These are phyloP conservation scores for Lates calcarifer DNA, from an alignment of 2,113 vertebrate genomes.

Conservation along the genomic window DNA sequence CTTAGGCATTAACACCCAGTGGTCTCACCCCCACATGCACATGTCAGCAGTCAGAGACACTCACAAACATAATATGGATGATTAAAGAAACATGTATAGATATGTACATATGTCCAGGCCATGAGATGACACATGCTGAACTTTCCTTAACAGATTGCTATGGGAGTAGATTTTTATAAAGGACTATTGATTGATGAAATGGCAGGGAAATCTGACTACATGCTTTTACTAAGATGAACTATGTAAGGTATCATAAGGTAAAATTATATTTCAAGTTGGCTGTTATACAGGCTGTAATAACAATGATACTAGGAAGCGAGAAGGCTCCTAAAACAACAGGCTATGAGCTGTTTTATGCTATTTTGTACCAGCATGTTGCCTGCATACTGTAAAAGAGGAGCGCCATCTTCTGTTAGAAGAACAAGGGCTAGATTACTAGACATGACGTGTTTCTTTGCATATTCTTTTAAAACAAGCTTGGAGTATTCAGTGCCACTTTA, in stretches of 20 bases:
- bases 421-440: neutral
- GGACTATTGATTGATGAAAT: neutral
- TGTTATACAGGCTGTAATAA: neutral
- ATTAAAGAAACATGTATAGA: neutral
- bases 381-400: constrained; percentile 19
- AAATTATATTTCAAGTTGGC: neutral
- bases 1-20: constrained; percentile 11
- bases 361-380: neutral
- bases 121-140: neutral
- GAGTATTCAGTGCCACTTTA: neutral
- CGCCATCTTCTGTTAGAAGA: constrained; percentile 13
- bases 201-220: neutral
- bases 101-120: neutral
- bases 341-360: neutral
- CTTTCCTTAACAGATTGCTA: neutral
- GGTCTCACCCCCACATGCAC: constrained; percentile 5
- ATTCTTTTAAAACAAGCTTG: neutral
- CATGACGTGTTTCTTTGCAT: neutral
- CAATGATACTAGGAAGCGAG: neutral
- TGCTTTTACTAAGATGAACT: neutral
- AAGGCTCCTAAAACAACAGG: neutral
- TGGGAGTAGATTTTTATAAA: neutral
- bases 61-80: neutral
- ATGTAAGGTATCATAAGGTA: neutral
- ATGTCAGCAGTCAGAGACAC: constrained; percentile 9